Base-by-base conservation (phyloP, 2,888 invertebrate genomes). In the Eueremaeus valkanovi region DNA sequence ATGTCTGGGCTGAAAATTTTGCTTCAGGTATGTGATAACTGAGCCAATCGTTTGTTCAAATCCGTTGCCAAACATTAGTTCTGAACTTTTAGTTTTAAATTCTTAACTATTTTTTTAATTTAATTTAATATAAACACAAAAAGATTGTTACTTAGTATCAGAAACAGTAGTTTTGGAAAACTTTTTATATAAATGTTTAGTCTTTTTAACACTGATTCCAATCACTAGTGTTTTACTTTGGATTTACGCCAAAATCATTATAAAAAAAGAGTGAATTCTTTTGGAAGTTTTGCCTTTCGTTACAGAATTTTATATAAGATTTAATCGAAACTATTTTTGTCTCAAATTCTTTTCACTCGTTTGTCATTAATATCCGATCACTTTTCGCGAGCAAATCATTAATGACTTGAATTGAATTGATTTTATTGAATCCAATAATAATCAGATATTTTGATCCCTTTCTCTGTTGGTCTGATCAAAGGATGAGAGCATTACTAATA, bases 1-100 rank as follows among this genome's bases (percentile, higher is more conserved):
- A 51, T 51, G 6, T 51, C 51, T 13, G n/a, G 13, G 9, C 11
- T 51, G 11, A 51, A 21, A n/a, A 51, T 6, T 6, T 51, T 51
- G n/a, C 9, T 51, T 51, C 51, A 51, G 51, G 51, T 51, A 51
- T 51, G 9, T 51, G n/a, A n/a, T n/a, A n/a, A n/a, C n/a, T n/a
- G n/a, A n/a, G n/a, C n/a, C n/a, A n/a, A n/a, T n/a, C n/a, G n/a
- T n/a, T n/a, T n/a, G n/a, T n/a, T n/a, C 6, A 51, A 51, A 51
- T 13, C n/a, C n/a, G 51, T 51, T 51, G 51, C n/a, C 51, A 51
- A 51, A 6, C n/a, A 51, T n/a, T 13, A 21, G 9, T 8, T 42
- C 42, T 42, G 13, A 42, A 42, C 13, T 42, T 42, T 8, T 42
- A 13, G 13, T 13, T 42, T 42, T 42, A 42, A 42, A 13, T 42